These are phyloP conservation scores for Mycteria americana DNA, from an alignment of 2,797 vertebrate species.

Conservation along the genomic window DNA sequence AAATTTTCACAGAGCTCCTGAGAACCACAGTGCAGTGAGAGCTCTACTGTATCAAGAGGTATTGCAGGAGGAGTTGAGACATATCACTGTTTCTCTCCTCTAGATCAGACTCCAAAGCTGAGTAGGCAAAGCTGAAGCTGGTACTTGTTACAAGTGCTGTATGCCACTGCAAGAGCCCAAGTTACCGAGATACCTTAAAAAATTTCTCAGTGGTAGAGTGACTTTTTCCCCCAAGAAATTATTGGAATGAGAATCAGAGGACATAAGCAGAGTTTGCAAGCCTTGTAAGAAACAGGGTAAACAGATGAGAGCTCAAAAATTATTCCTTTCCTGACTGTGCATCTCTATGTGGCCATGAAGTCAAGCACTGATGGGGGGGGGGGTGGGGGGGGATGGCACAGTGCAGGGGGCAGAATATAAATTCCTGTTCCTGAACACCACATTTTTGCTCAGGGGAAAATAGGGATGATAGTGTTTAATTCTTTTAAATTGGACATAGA, in stretches of 20 bases:
- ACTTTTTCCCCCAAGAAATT: background rate
- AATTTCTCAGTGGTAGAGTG: background rate
- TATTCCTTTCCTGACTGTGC: background rate
- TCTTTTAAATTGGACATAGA: background rate
- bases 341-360: background rate
- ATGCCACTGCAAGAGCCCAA: background rate
- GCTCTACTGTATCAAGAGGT: background rate
- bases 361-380: background rate
- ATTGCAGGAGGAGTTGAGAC: background rate
- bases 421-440: background rate
- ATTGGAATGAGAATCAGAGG: background rate
- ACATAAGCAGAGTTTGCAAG: background rate
- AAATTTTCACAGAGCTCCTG: background rate
- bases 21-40: background rate
- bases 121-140: background rate
- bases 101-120: background rate
- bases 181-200: background rate
- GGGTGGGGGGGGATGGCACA: rapidly evolving
- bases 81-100: background rate
- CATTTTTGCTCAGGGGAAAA: background rate
- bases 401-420: background rate
- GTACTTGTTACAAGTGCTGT: background rate
- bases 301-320: background rate
- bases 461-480: background rate
- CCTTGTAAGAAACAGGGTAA: background rate